Conservation (phyloP, 2,113 vertebrate genomes). For the Panthera uncia region DNA sequence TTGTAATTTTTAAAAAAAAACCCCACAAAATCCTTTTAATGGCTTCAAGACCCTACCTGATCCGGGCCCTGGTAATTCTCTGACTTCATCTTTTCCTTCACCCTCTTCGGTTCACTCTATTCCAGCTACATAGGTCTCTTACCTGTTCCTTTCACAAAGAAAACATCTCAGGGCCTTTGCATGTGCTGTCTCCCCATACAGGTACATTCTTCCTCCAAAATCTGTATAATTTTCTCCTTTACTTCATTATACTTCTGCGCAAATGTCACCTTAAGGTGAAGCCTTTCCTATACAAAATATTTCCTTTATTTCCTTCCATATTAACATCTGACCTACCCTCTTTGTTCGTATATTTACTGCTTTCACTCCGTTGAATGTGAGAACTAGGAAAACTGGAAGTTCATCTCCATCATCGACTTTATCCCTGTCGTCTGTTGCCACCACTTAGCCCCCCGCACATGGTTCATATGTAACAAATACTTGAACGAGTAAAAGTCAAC, state of each 20-base stretch:
- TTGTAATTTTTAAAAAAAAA: too few species aligned
- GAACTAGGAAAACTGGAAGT: not conserved
- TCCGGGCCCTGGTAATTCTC: not conserved
- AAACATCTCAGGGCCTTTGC: not conserved
- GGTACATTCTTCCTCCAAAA: not conserved
- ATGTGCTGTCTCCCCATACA: not conserved
- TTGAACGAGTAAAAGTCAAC: not conserved
- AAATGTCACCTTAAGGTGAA: not conserved
- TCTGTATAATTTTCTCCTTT: not conserved
- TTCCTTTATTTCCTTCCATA: not conserved
- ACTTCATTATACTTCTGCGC: not conserved
- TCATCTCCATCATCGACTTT: not conserved
- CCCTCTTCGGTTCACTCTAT: fast-evolving
- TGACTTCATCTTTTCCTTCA: not conserved
- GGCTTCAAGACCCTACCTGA: too few species aligned
- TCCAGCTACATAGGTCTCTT: too few species aligned
- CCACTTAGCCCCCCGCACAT: not conserved
- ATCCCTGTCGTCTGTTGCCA: not conserved
- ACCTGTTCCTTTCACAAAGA: not conserved
- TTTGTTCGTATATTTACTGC: not conserved
- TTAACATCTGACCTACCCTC: not conserved
- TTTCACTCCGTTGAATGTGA: not conserved
- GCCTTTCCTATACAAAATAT: not conserved
- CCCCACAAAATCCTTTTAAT: not conserved
- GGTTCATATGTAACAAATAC: not conserved